Conservation (phyloP, 2,113 vertebrate genomes). For the Nerophis ophidion region DNA sequence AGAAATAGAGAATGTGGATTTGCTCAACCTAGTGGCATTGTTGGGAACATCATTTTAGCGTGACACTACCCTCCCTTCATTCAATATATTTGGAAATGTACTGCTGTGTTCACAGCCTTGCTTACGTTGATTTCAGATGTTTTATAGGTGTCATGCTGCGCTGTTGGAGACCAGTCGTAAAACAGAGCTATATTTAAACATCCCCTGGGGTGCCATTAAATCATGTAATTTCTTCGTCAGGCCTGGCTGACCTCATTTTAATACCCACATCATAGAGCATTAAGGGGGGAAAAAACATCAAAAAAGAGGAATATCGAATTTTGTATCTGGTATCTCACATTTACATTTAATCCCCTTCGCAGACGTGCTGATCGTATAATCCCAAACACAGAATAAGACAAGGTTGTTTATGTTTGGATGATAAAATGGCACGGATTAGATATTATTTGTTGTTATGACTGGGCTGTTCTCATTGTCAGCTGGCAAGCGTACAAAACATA, state of each 20-base stretch:
- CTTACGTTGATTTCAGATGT: conserved; percentile 34
- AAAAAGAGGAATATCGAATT: conserved; percentile 40
- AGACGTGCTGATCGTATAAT: conserved; percentile 13
- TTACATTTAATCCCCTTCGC: conserved; percentile 19
- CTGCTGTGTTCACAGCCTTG: neutral
- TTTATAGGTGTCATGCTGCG: conserved; percentile 56
- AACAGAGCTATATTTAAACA: conserved; percentile 71
- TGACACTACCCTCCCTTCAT: neutral
- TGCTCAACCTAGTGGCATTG: conserved; percentile 57
- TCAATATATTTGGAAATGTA: neutral
- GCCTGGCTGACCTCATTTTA: conserved; percentile 70
- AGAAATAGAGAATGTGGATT: too few relatives aligned
- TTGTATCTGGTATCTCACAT: conserved; percentile 25
- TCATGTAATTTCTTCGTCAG: conserved; percentile 73
- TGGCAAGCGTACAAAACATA: conserved; percentile 4
- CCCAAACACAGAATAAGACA: conserved; percentile 15
- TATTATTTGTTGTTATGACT: conserved; percentile 6
- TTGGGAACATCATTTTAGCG: conserved; percentile 13
- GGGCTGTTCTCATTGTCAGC: conserved; percentile 10
- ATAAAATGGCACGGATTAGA: conserved; percentile 14
- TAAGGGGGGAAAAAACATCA: conserved; percentile 23
- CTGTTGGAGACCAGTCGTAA: conserved; percentile 51
- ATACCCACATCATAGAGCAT: conserved; percentile 55
- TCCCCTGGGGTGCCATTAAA: conserved; percentile 72
- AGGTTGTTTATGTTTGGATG: conserved; percentile 13